phyloP scores from a whole-genome alignment of 2,888 invertebrate genomes.

The Sturmia bella region DNA sequence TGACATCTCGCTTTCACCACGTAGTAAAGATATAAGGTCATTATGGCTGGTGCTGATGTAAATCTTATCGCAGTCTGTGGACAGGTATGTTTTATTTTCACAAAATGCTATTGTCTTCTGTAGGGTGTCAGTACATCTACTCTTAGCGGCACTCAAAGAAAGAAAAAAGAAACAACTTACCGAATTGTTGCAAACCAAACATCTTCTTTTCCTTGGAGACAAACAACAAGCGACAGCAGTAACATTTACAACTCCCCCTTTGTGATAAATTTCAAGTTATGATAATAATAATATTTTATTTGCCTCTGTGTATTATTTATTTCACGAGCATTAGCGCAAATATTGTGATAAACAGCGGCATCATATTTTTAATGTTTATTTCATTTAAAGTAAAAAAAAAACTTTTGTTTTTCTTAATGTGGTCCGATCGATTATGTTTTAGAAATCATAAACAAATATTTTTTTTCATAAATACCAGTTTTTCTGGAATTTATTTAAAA shows the following conservation, averaged over 20 bases:
- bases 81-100: no score
- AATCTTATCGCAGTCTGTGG: no score
- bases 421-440: no score
- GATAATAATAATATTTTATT: conserved; percentile 73
- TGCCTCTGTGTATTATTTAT: conserved; percentile 71
- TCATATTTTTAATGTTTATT: conserved; percentile 5
- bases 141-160: neutral
- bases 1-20: no score
- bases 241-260: conserved; percentile 63
- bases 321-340: conserved; percentile 65
- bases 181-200: conserved; percentile 58
- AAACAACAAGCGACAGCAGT: conserved; percentile 48
- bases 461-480: no score
- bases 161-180: conserved; percentile 41
- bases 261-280: conserved; percentile 70
- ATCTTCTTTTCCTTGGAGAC: conserved; percentile 50
- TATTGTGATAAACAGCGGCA: conserved; percentile 47
- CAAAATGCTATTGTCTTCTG: neutral
- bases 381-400: neutral
- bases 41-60: no score
- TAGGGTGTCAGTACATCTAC: conserved; percentile 5
- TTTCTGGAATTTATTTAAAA: no score
- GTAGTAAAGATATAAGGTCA: no score
- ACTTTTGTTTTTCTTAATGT: no score
- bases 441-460: no score